A percentile compares a stretch with the other conserved stretches of the same genome.
Evolutionary conservation across 2,888 invertebrate genomes (phyloP).

Genomic region (Hecatera dysodea): DNA sequence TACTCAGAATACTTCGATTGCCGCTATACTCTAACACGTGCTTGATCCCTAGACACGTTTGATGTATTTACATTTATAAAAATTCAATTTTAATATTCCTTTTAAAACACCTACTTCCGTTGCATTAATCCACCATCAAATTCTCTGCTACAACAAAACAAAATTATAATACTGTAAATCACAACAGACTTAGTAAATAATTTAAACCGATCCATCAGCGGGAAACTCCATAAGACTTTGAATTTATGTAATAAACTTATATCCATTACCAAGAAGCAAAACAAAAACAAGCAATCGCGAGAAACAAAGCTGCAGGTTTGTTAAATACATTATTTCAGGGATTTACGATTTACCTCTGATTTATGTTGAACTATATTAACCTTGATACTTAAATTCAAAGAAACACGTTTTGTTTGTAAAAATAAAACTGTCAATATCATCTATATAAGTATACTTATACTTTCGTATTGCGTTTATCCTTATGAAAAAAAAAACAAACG

Average conservation of each 20-base stretch:
- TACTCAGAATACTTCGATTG: too few species aligned
- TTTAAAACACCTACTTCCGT: constrained; percentile 13
- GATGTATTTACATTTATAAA: constrained; percentile 8
- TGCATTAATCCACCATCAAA: constrained; percentile 19
- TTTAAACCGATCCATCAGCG: constrained; percentile 27
- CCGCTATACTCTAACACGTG: too few species aligned
- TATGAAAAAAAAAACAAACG: too few species aligned
- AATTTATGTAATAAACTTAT: constrained; percentile 16
- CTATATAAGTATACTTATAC: not conserved
- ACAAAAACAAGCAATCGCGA: constrained; percentile 22
- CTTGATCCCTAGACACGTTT: not conserved
- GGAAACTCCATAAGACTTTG: constrained; percentile 31
- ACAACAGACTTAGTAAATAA: constrained; percentile 18
- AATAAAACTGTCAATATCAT: constrained; percentile 7
- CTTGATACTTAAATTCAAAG: constrained; percentile 40
- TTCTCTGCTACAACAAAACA: not conserved
- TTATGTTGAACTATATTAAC: constrained; percentile 47
- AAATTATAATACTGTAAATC: constrained; percentile 24
- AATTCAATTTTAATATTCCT: constrained; percentile 8
- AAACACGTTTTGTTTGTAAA: constrained; percentile 13
- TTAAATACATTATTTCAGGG: constrained; percentile 4
- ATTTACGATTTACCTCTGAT: constrained; percentile 33
- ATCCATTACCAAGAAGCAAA: constrained; percentile 9
- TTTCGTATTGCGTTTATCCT: too few species aligned
- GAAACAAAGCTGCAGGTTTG: constrained; percentile 6